Conservation (phyloP, 2,797 vertebrate genomes). For the Schizothorax lantsangensis region DNA sequence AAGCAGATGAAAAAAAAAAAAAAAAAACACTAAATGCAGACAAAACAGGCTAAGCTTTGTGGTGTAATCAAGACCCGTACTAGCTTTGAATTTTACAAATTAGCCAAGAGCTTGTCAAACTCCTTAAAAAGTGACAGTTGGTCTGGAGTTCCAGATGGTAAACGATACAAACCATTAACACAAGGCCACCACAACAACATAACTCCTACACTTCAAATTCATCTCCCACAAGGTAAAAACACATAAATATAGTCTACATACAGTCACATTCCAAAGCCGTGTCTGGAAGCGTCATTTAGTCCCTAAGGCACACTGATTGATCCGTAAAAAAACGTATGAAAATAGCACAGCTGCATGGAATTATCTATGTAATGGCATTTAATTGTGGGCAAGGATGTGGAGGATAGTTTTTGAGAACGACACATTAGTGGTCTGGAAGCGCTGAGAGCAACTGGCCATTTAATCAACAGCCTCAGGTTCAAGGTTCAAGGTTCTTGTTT, state of each 20-base stretch:
- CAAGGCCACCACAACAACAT: constrained; percentile 50
- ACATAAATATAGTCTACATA: not conserved
- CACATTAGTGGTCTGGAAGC: constrained; percentile 5
- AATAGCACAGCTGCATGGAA: constrained; percentile 15
- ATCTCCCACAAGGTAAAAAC: constrained; percentile 18
- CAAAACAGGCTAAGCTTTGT: not conserved
- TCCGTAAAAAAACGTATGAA: not conserved
- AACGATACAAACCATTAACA: constrained; percentile 59
- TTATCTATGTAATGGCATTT: constrained; percentile 25
- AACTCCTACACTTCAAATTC: constrained; percentile 37
- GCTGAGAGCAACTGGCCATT: constrained; percentile 34
- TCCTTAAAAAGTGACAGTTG: constrained; percentile 60
- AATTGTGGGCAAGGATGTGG: constrained; percentile 22
- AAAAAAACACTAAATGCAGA: not conserved
- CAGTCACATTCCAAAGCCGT: not conserved
- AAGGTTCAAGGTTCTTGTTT: too few relatives aligned
- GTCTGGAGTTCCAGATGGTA: constrained; percentile 58
- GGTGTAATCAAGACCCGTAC: not conserved
- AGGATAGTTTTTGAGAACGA: not conserved
- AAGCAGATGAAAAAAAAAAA: not conserved
- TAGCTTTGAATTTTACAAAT: constrained; percentile 32
- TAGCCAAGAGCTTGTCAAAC: constrained; percentile 57
- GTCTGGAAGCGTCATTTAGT: not conserved
- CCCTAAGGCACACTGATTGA: constrained; percentile 13
- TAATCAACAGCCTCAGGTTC: constrained; percentile 21